Evolutionary conservation across 2,888 invertebrate species (phyloP), one percentile per base, ranked within the genome.

Genomic region (Archips xylosteana): DNA sequence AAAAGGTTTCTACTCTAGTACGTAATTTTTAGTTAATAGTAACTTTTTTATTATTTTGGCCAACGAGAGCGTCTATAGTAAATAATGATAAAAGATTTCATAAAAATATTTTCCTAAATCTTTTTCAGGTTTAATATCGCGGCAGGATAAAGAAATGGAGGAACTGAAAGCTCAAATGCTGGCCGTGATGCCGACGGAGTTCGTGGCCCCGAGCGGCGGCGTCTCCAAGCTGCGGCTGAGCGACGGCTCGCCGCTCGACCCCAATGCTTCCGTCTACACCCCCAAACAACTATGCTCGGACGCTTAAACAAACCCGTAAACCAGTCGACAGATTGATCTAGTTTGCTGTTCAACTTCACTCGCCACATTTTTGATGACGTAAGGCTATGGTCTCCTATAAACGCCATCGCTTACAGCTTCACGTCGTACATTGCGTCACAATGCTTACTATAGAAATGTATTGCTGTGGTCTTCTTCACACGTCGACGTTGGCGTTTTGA

Each of bases 151-250:
- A 85, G 98, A 99, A 92, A 97, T 99, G 80, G 97, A 97, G 81
- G 98, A 98, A 87, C 95, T 99, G 80, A 98, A 98, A 88, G 98
- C 98, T 76, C 99, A 99, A 94, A 97, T 99, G 87, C 94, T 99
- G 91, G 99, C 99, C 39, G 97, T 99, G 77, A 97, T 98, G 97
- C 97, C 98, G 66, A 95, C 96, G 78, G 97, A 97, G 77, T 87
- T 82, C 77, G 82, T 89, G 67, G 76, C 85, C 32, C 82, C 86
- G 0, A 78, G 77, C 10, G 76, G 82, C 51, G 78, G 78, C 15
- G 84, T 87, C 70, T 89, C 90, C 68, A 89, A 88, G 77, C 82
- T 91, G 69, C 88, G 90, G 1, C 84, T 88, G 10, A 80, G 87
- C 1, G 90, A 88, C 75, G 87, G 84, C 2, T 88, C 91, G 2